Evolutionary conservation across 2,797 vertebrate species (phyloP), one percentile per base, ranked within the genome.

Genomic region (Phalloptychus januarius): DNA sequence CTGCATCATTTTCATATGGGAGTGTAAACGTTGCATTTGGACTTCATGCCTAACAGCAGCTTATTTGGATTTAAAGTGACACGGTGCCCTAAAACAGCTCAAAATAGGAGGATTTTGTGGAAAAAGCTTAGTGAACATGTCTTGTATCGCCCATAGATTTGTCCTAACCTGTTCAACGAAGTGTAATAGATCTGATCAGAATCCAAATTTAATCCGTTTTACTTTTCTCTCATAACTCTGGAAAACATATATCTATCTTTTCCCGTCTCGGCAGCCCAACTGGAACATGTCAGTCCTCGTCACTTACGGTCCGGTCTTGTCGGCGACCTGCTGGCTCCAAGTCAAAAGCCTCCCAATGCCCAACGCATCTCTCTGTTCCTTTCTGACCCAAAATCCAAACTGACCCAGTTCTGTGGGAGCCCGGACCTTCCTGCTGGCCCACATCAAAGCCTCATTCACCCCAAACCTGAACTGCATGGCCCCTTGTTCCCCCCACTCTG

Each of bases 391-490:
- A 81, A 84, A 83, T 86, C 77, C 44, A n/a, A 72, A 58, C 67
- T 79, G 85, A 89, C 86, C 88, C 72, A 72, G 38, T 89, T 92
- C 80, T 52, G 38, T 73, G 74, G 70, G 78, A 42, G 83, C 82
- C 85, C 83, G 28, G 61, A 78, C 76, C 15, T 48, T 91, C 85
- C 86, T 52, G 76, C 78, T 86, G 82, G 79, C 85, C 72, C 31
- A 48, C 80, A 87, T 87, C 79, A 90, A 87, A 86, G 89, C 80
- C 33, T 75, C 80, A 70, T 75, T 88, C 85, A 80, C 85, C 87
- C 83, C 80, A 72, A 84, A 93, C 86, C 85, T 90, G 86, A 77
- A 72, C 73, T 71, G 71, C 76, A 77, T 77, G 71, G 74, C 80
- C 81, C 56, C 74, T 58, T 28, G 33, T 85, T 88, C 79, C 83